Evolutionary conservation across 2,888 invertebrate species (phyloP), one percentile per base, ranked within the genome.

Genomic region (Archips crataeganus): DNA sequence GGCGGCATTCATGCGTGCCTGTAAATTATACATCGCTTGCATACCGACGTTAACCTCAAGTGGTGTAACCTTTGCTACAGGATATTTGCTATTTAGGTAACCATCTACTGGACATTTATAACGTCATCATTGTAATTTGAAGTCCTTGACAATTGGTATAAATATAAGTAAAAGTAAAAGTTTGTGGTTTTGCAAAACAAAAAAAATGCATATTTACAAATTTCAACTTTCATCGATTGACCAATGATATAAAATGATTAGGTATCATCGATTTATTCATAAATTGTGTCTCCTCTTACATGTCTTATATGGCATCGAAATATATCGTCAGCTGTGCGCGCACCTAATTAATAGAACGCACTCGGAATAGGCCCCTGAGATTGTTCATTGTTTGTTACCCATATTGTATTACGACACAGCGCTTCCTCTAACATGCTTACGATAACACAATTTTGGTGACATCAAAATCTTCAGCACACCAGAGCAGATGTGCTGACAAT

Each of bases 381-480:
- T 71, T 62, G 74, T 71, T 71, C 71, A 77, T 75, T 77, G 77
- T 77, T 59, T 75, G 71, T 70, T 70, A 72, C 70, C 74, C 70
- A 77, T 75, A 75, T 77, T 75, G 69, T 75, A 70, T 75, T 75
- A 65, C 74, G 70, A 77, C 61, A 75, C 61, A 74, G 39, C 69
- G 63, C 70, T 70, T 75, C 77, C 70, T 74, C 66, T 61, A 70
- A 73, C 42, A 66, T 59, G 75, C 72, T 75, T 71, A 59, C 75
- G 65, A 72, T 75, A 74, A 67, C 75, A 75, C 63, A 75, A 74
- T 77, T 77, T 75, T 54, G 68, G 68, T 61, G 74, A 74, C 75
- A 70, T 71, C 64, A 65, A 74, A 74, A 75, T 75, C 42, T 64
- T 36, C 70, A 54, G 67, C 67, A 54, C 15, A 59, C n/a, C 70